A percentile compares a stretch with the other conserved stretches of the same genome.
Evolutionary conservation across 2,797 vertebrate genomes (phyloP).

Genomic region (Ptychadena robeensis): DNA sequence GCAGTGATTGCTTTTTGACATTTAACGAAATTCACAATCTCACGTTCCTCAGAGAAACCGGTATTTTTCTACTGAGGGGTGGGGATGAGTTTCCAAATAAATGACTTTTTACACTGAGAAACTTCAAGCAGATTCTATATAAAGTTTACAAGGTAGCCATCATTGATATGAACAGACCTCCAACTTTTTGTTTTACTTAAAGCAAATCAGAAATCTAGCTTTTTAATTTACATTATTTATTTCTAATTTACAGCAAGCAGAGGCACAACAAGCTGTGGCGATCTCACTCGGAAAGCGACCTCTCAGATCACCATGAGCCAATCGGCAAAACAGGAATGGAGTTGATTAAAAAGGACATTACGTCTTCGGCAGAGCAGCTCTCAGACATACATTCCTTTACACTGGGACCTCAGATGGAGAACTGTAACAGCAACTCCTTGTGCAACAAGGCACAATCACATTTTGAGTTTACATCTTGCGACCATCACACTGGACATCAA

Average conservation of each 20-base stretch:
- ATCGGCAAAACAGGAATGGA: constrained; percentile 79
- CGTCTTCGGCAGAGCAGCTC: constrained; percentile 86
- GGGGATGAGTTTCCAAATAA: too few species aligned
- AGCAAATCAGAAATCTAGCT: background rate
- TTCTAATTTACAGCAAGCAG: constrained; percentile 84
- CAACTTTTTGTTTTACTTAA: too few species aligned
- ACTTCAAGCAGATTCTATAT: too few species aligned
- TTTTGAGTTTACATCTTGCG: constrained; percentile 72
- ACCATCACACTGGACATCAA: constrained; percentile 71
- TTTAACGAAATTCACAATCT: too few species aligned
- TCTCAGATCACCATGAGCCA: constrained; percentile 86
- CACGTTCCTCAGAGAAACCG: too few species aligned
- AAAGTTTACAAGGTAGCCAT: too few species aligned
- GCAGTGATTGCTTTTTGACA: too few species aligned
- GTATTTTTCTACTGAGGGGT: too few species aligned
- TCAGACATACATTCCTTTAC: constrained; percentile 77
- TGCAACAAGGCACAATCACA: constrained; percentile 71
- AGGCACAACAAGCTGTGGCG: constrained; percentile 97
- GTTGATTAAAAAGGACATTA: constrained; percentile 81
- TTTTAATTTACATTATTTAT: background rate
- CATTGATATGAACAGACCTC: too few species aligned
- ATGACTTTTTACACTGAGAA: too few species aligned
- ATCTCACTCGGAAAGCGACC: constrained; percentile 92
- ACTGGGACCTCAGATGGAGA: constrained; percentile 64
- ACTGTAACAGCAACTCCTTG: constrained; percentile 64